Evolutionary conservation across 1,140 invertebrate species (phyloP).

Genomic region (Ceratosolen solmsi): DNA sequence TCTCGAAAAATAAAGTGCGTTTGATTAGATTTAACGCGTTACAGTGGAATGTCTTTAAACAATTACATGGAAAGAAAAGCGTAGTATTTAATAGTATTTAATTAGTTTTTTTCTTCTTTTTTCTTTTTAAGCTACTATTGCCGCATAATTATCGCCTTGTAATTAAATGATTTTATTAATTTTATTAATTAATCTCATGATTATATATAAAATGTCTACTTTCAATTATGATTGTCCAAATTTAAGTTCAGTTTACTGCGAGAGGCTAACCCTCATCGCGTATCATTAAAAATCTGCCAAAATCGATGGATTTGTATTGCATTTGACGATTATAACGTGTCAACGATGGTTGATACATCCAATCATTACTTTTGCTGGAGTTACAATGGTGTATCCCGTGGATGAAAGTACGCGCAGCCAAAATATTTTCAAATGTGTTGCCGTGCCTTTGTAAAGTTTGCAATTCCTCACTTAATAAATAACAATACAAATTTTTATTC

Average conservation of each 20-base stretch:
- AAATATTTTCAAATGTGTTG: neutral
- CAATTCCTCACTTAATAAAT: conserved; percentile 3
- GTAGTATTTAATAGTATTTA: too few relatives aligned
- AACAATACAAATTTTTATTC: neutral
- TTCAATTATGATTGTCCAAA: neutral
- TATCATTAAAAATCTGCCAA: neutral
- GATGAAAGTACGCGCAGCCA: neutral
- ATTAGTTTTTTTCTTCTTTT: too few relatives aligned
- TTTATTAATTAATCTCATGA: too few relatives aligned
- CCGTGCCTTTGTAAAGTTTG: neutral
- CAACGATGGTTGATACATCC: neutral
- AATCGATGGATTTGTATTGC: neutral
- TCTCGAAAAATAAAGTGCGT: too few relatives aligned
- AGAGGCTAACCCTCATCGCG: neutral
- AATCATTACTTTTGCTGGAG: neutral
- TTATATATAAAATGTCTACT: neutral
- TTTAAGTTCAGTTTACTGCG: neutral
- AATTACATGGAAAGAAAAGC: too few relatives aligned
- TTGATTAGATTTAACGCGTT: neutral
- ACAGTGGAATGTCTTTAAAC: too few relatives aligned
- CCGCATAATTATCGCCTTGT: too few relatives aligned
- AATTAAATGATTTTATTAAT: too few relatives aligned
- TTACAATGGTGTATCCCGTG: neutral
- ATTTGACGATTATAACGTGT: neutral
- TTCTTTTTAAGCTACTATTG: too few relatives aligned